A percentile compares a stretch with the other conserved stretches of the same genome.
These are phyloP conservation scores for Acipenser transmontanus DNA, from an alignment of 2,797 vertebrate genomes.

Conservation along the genomic window DNA sequence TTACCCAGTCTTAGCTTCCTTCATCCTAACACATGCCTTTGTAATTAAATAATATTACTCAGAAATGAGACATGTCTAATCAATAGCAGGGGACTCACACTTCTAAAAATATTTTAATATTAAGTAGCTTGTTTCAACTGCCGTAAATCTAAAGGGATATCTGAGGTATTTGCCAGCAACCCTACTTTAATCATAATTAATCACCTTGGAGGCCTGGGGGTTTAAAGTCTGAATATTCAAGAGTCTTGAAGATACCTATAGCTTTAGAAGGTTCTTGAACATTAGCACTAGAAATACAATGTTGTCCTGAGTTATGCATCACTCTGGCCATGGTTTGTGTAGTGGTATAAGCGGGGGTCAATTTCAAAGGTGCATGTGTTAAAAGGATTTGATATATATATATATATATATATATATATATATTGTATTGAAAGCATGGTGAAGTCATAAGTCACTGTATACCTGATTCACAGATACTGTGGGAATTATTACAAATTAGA, in stretches of 20 bases:
- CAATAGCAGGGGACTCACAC: background rate
- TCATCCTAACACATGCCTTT: too few species aligned
- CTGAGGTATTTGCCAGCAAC: background rate
- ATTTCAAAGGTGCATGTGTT: conserved; percentile 12
- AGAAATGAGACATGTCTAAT: background rate
- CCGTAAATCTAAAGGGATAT: background rate
- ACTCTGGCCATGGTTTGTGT: background rate
- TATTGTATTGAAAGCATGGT: conserved; percentile 34
- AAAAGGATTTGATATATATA: conserved; percentile 7
- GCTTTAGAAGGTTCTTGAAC: background rate
- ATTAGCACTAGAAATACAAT: background rate
- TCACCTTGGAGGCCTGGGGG: background rate
- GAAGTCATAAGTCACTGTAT: conserved; percentile 46
- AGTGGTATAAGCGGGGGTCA: conserved; percentile 3
- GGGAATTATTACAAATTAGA: conserved; percentile 36
- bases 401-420: conserved; percentile 17
- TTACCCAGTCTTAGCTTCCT: too few species aligned
- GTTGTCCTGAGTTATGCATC: background rate
- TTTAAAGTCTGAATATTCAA: background rate
- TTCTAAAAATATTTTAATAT: background rate
- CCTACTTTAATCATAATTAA: background rate
- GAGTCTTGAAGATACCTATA: background rate
- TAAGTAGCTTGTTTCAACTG: background rate
- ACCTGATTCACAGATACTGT: conserved; percentile 50
- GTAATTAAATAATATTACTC: too few species aligned